A percentile compares a stretch with the other conserved stretches of the same genome.
These are phyloP conservation scores for Triplophysa bombifrons DNA, from an alignment of 2,797 vertebrate genomes.

Conservation along the genomic window DNA sequence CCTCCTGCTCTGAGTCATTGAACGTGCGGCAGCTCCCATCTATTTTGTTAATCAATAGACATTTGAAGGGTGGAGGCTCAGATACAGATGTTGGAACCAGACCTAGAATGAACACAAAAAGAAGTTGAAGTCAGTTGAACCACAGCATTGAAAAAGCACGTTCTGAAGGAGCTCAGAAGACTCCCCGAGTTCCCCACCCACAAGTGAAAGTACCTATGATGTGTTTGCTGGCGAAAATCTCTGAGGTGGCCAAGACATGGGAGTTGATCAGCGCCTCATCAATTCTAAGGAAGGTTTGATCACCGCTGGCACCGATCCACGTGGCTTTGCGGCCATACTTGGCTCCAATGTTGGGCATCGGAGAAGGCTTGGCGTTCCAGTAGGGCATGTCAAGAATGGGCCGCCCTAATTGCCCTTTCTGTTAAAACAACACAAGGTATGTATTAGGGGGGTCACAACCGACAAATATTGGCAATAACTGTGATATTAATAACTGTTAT, in stretches of 20 bases:
- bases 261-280: conserved; percentile 99
- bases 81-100: conserved; percentile 93
- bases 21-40: conserved; percentile 99
- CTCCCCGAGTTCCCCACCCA: neutral
- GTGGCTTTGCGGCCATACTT: conserved; percentile 98
- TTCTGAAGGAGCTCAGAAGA: neutral
- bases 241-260: conserved; percentile 95
- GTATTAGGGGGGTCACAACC: too few relatives aligned
- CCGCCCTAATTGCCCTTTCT: conserved; percentile 98
- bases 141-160: neutral
- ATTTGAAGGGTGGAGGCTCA: conserved; percentile 97
- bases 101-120: conserved; percentile 68
- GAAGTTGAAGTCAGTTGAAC: neutral
- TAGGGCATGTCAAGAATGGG: conserved; percentile 98
- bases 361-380: conserved; percentile 97
- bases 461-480: too few relatives aligned
- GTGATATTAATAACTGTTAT: too few relatives aligned
- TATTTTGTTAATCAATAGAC: conserved; percentile 97
- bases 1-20: conserved; percentile 98
- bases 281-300: conserved; percentile 96
- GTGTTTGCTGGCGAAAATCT: conserved; percentile 98
- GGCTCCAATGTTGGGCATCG: conserved; percentile 98
- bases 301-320: conserved; percentile 97
- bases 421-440: conserved; percentile 33
- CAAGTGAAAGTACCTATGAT: conserved; percentile 83